phyloP scores from a whole-genome alignment of 2,113 vertebrate species.

The Genyomyrus donnyi region DNA sequence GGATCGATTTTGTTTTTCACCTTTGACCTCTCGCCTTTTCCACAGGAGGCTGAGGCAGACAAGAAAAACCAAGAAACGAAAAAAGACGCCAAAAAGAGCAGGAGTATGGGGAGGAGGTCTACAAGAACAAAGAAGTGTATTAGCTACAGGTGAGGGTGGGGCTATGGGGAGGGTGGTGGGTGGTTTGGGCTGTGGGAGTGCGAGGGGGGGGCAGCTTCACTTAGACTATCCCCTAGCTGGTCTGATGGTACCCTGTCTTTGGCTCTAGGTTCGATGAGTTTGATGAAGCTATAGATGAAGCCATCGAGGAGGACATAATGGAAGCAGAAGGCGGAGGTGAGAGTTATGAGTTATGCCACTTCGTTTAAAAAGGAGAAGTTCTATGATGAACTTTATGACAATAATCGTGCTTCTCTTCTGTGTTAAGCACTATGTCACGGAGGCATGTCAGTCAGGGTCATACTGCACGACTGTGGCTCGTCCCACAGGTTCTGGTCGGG shows the following conservation, averaged over 20 bases:
- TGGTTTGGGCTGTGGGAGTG: not conserved
- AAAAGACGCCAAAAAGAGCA: conserved; percentile 83
- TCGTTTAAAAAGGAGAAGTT: not conserved
- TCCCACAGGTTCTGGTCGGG: conserved; percentile 59
- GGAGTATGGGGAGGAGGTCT: conserved; percentile 83
- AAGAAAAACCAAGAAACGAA: conserved; percentile 76
- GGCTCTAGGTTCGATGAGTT: conserved; percentile 89
- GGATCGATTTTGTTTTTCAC: not conserved
- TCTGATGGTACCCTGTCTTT: not conserved
- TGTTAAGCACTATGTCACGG: not conserved
- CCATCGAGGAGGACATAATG: conserved; percentile 89
- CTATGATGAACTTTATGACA: not conserved
- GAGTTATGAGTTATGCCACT: conserved; percentile 3
- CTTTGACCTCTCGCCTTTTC: conserved; percentile 10
- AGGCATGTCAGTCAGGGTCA: not conserved
- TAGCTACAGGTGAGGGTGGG: conserved; percentile 79
- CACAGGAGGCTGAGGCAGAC: conserved; percentile 67
- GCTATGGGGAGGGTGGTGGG: not conserved
- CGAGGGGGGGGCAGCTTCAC: not conserved
- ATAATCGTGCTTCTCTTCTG: not conserved
- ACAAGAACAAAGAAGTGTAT: conserved; percentile 88
- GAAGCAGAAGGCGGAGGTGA: conserved; percentile 79
- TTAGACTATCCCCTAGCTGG: not conserved
- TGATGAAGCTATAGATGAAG: conserved; percentile 96
- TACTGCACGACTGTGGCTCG: not conserved